Evolutionary conservation across 2,888 invertebrate species (phyloP).

Genomic region (Mythimna albipuncta): DNA sequence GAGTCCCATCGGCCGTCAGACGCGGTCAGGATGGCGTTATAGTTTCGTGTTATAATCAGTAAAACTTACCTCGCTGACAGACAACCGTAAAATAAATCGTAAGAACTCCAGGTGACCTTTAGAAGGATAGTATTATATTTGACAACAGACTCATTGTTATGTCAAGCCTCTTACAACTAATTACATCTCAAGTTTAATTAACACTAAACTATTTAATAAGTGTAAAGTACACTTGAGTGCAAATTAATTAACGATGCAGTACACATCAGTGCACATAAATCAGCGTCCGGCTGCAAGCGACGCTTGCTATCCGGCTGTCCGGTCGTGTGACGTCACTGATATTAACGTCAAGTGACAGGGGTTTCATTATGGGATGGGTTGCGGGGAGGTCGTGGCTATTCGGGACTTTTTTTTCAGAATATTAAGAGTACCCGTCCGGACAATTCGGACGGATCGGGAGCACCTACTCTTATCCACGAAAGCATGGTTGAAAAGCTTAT

Average conservation of each 20-base stretch:
- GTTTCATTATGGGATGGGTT: constrained; percentile 30
- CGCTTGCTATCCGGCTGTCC: constrained; percentile 36
- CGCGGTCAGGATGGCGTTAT: too few relatives aligned
- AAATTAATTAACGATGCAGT: constrained; percentile 48
- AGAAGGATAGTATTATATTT: too few relatives aligned
- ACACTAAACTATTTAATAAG: constrained; percentile 36
- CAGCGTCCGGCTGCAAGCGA: constrained; percentile 52
- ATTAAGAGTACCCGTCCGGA: too few relatives aligned
- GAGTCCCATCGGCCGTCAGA: too few relatives aligned
- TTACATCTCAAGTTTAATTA: constrained; percentile 22
- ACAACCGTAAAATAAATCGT: too few relatives aligned
- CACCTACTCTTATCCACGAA: too few relatives aligned
- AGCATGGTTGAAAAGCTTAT: too few relatives aligned
- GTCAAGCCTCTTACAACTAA: not conserved
- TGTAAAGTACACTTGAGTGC: constrained; percentile 35
- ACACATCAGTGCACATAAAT: constrained; percentile 43
- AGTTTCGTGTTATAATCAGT: too few relatives aligned
- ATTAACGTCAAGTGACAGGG: constrained; percentile 33
- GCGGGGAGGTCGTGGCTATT: not conserved
- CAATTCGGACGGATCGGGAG: too few relatives aligned
- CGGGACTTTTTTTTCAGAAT: not conserved
- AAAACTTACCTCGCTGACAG: too few relatives aligned
- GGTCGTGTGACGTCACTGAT: constrained; percentile 35
- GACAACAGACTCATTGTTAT: not conserved
- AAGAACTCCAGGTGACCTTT: too few relatives aligned